These are phyloP conservation scores for Pseudorhiza aurosa DNA, from an alignment of 30 jellyfish, hydroid and myxozoan genomes.

Conservation along the genomic window DNA sequence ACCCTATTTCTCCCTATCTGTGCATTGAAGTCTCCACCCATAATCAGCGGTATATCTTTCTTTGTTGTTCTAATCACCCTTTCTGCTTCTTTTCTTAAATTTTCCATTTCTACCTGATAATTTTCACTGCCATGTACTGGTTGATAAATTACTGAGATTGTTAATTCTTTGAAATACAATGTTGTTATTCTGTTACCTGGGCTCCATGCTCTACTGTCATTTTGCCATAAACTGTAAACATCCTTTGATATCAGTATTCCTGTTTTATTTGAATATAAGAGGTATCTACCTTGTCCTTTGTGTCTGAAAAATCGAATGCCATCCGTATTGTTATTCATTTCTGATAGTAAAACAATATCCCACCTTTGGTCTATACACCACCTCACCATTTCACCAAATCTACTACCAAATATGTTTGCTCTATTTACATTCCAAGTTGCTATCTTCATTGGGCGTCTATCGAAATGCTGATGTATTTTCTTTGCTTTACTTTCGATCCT, in stretches of 20 bases:
- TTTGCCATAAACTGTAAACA: too few relatives aligned
- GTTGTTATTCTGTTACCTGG: neutral
- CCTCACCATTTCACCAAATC: neutral
- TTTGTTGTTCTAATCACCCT: neutral
- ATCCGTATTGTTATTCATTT: neutral
- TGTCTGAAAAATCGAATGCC: neutral
- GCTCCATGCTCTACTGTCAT: too few relatives aligned
- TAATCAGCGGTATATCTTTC: neutral
- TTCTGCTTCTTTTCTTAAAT: neutral
- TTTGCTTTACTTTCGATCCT: neutral
- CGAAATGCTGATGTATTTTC: neutral
- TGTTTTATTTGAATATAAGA: too few relatives aligned
- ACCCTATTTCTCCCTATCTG: neutral
- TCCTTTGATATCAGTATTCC: too few relatives aligned
- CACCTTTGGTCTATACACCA: neutral
- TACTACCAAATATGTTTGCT: neutral
- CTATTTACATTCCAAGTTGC: constrained; percentile 5
- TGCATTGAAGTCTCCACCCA: neutral
- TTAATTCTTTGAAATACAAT: neutral
- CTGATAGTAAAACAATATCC: neutral
- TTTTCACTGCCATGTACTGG: neutral
- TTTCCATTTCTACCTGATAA: neutral
- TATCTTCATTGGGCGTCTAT: neutral
- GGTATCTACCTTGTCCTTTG: too few relatives aligned
- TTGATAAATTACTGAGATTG: neutral